Conservation (phyloP, 2,113 vertebrate genomes). For the Phrynosoma blainvillii region DNA sequence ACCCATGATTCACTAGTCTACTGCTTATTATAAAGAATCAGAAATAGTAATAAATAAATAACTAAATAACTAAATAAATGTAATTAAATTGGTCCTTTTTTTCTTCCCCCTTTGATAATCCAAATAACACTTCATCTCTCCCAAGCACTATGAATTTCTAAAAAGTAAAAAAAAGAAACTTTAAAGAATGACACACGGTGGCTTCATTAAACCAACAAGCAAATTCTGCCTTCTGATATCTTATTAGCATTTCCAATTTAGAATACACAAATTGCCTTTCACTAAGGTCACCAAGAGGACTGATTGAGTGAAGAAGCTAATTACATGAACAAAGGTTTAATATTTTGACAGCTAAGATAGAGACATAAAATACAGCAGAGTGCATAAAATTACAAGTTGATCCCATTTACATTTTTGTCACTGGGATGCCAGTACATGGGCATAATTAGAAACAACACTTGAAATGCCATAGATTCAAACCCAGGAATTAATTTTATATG, state of each 20-base stretch:
- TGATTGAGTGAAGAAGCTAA: slow-evolving; percentile 32
- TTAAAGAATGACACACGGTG: rapidly evolving
- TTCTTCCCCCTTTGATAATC: neutral
- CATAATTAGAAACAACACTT: neutral
- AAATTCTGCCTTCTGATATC: neutral
- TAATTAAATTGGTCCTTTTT: neutral
- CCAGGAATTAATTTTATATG: neutral
- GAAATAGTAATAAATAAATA: neutral
- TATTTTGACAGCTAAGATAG: slow-evolving; percentile 35
- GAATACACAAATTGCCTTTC: slow-evolving; percentile 25
- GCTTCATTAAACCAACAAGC: neutral
- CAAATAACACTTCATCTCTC: neutral
- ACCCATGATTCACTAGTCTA: neutral
- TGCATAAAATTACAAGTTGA: slow-evolving; percentile 17
- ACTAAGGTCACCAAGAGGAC: neutral
- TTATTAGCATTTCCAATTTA: slow-evolving; percentile 31
- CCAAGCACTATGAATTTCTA: neutral
- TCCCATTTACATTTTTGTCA: slow-evolving; percentile 22
- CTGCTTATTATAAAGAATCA: neutral
- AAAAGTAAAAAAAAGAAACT: neutral
- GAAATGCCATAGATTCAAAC: neutral
- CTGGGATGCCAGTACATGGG: neutral
- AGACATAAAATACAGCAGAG: slow-evolving; percentile 10
- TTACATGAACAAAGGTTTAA: slow-evolving; percentile 29
- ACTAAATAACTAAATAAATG: too few species aligned